phyloP scores from a whole-genome alignment of 2,888 invertebrate genomes.

The Epirrhoe alternata region DNA sequence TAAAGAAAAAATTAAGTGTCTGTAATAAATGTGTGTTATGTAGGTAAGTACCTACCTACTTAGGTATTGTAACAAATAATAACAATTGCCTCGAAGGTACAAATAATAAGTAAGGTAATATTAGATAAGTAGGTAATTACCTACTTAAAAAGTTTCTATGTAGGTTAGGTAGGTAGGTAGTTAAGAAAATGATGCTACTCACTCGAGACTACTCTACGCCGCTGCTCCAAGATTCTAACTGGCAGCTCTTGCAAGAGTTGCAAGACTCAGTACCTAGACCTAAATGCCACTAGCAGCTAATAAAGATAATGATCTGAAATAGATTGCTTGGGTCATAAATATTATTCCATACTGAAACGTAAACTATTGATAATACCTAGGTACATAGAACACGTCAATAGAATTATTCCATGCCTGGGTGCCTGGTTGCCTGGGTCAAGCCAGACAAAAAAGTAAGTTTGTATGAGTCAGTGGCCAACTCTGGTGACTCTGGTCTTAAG shows the following conservation, averaged over 20 bases:
- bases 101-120: no score
- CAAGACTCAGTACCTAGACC: background rate
- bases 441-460: background rate
- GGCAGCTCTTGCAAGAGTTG: background rate
- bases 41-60: background rate
- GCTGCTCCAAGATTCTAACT: conserved; percentile 24
- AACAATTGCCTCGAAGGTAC: no score
- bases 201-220: conserved; percentile 30
- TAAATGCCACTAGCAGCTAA: background rate
- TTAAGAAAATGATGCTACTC: background rate
- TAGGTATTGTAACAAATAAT: background rate
- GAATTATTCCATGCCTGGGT: no score
- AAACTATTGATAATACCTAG: background rate
- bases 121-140: no score
- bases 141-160: no score
- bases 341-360: background rate
- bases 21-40: no score
- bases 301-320: conserved; percentile 1
- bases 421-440: background rate
- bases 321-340: background rate
- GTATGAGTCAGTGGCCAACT: no score
- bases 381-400: background rate
- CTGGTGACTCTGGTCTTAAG: no score
- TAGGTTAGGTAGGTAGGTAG: no score
- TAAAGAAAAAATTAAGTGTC: background rate